Evolutionary conservation across 2,888 invertebrate genomes (phyloP), one percentile per base, ranked within the genome.

Genomic region (Apamea epomidion): DNA sequence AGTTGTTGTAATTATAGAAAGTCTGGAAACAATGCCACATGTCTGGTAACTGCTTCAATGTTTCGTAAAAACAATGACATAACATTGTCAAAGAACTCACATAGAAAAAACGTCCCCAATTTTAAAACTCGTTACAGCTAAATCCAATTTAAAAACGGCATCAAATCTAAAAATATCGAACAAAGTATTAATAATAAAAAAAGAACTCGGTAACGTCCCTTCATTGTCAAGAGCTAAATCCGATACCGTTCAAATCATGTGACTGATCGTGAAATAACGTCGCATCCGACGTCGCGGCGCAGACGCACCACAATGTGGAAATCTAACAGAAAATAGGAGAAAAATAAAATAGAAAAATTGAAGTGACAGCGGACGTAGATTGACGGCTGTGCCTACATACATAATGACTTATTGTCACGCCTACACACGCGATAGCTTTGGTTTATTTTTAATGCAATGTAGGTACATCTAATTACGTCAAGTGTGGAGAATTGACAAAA

Each of bases 171-270:
- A 86, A 80, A 86, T 88, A 85, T 45, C 65, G 37, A 62, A 84
- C 84, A 81, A 84, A 84, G 77, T 69, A n/a, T n/a, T n/a, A 84
- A 84, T 85, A 83, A 84, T 79, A 89, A 84, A 80, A 32, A 88
- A 85, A 76, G 81, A 84, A 85, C 76, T 78, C 71, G 64, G 84
- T 84, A 82, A 83, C 83, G 81, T 89, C 82, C 81, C 89, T 84
- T 78, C 83, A 91, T 90, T 91, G 90, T 92, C 91, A 88, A 85
- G 87, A 90, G 92, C 92, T 93, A 93, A 95, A 94, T 93, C 91
- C 91, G 94, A 95, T 95, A 94, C 93, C 89, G 88, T 91, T 93
- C 93, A 94, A 95, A 95, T 94, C 93, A 93, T 92, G 94, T 94
- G 96, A 95, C 95, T 94, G 93, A 96, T 95, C 93, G 92, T 92